phyloP scores from a whole-genome alignment of 1,140 invertebrate species.

The Tetranychus cinnabarinus region DNA sequence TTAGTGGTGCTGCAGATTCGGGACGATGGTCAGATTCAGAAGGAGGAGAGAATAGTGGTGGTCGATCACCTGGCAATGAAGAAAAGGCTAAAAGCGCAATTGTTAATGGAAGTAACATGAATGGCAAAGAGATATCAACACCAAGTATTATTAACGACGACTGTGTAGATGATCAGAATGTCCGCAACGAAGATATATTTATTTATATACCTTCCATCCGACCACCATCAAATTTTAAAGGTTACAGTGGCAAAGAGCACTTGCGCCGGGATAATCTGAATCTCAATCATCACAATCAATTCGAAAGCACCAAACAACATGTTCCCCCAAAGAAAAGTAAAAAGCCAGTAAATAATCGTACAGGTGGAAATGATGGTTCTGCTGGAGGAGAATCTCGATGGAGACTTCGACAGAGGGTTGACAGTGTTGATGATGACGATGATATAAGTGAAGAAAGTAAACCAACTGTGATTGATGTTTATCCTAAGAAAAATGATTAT shows the following conservation, averaged over 20 bases:
- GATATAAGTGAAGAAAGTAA: neutral
- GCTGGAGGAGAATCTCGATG: neutral
- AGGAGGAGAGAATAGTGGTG: neutral
- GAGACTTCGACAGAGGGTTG: neutral
- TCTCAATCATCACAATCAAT: neutral
- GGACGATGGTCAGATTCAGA: slow-evolving; percentile 4
- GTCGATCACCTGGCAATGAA: neutral
- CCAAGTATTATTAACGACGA: neutral
- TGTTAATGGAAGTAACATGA: neutral
- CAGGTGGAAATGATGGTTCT: neutral
- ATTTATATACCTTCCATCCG: slow-evolving; percentile 13
- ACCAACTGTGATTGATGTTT: slow-evolving; percentile 1
- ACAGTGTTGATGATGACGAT: neutral
- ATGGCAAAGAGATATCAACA: neutral
- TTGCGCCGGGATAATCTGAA: neutral
- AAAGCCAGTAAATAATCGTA: neutral
- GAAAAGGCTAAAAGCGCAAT: neutral
- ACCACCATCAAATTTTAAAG: slow-evolving; percentile 8
- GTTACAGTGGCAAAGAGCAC: neutral
- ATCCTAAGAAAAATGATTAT: neutral
- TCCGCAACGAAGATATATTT: slow-evolving; percentile 12
- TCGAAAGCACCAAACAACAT: neutral
- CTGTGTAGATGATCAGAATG: slow-evolving; percentile 1
- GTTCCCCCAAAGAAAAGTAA: neutral
- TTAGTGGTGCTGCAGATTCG: neutral